Base-by-base conservation (phyloP, 1,140 invertebrate genomes). In the Hylyphantes graminicola region DNA sequence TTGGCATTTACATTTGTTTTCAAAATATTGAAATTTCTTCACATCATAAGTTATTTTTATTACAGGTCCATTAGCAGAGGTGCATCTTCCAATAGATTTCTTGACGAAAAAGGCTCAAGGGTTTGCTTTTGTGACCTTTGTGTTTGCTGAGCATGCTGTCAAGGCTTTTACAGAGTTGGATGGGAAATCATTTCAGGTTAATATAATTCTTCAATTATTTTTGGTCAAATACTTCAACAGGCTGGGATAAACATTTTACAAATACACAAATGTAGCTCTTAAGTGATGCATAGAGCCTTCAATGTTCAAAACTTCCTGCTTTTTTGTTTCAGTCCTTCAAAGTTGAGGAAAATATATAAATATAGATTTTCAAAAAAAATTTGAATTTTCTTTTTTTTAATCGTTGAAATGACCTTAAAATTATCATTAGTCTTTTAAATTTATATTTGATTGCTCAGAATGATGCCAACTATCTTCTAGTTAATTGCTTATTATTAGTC, bases 141-240 rank as follows among this genome's bases (percentile, higher is more conserved):
- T 99, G 88, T 94, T 99, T 91, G 97, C 98, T 0, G 97, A 99
- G 89, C 94, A 99, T 91, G 98, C 98, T 0, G 92, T 96, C 0
- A 94, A 93, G 88, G 98, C 98, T 0, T 98, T 94, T 88, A 91
- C 92, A 17, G 93, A 94, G 87, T 90, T 99, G 4, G 97, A 99
- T 90, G 97, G 97, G 6, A 94, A 93, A 7, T 92, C 94, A 73
- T 95, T 98, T 86, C 94, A 96, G 88, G 91, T 90, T 79, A 80
- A 64, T 53, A 12, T 5, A 9, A 19, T n/a, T 9, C 11, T 21
- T 21, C 19, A 17, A 13, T 15, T 15, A 61, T 61, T 15, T 67
- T 67, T 67, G 12, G 65, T 67, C 19, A 6, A 67, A 67, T 61
- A 2, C 17, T 35, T 35, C 35, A 35, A 35, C 35, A 35, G 35